phyloP scores from a whole-genome alignment of 53 echinoderm and acorn worm genomes.

The Stichopus horrens region DNA sequence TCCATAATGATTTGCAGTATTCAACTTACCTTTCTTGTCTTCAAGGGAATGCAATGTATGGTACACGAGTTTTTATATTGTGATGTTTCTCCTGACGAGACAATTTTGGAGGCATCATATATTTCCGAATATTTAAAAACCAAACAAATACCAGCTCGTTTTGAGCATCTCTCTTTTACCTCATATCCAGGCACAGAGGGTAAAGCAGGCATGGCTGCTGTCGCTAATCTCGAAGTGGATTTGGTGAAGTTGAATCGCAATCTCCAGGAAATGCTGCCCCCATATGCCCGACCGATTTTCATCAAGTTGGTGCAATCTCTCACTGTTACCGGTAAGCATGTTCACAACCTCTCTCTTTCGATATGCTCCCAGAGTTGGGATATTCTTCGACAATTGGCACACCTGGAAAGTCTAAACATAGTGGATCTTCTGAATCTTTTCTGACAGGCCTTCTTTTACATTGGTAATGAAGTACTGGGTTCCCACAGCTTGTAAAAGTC shows the following conservation, averaged over 20 bases:
- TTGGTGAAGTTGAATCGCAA: conserved; percentile 59
- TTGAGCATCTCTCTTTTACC: neutral
- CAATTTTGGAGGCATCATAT: no score
- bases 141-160: no score
- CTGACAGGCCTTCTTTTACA: no score
- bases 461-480: no score
- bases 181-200: conserved; percentile 74
- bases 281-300: conserved; percentile 87
- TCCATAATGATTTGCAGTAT: no score
- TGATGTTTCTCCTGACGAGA: no score
- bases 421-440: neutral
- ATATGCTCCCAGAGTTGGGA: neutral
- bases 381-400: neutral
- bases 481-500: no score
- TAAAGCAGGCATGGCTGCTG: conserved; percentile 93
- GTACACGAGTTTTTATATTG: no score
- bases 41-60: no score
- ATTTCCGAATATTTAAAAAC: no score
- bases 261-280: conserved; percentile 75
- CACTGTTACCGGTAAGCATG: conserved; percentile 77
- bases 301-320: conserved; percentile 72
- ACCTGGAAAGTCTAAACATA: neutral
- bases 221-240: conserved; percentile 60
- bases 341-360: neutral
- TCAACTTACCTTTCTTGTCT: no score